Base-by-base conservation (phyloP, 2,113 vertebrate genomes). In the Gallinago media region DNA sequence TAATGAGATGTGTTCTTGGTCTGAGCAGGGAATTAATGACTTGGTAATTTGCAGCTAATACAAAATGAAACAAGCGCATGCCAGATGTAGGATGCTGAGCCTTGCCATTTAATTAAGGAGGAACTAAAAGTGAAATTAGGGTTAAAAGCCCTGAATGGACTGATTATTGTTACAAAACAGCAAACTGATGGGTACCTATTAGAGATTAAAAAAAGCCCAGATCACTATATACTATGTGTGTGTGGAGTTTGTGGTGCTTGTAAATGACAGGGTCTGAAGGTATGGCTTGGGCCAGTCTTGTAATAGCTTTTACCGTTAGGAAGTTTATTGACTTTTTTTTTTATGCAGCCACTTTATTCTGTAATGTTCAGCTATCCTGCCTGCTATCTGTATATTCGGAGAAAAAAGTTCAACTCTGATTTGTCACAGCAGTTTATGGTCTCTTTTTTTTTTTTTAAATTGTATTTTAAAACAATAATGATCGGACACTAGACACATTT, bases 1-100 rank as follows among this genome's bases (percentile, higher is more conserved):
- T 94, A 83, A 92, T 77, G 75, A 94, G 85, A 62, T 8, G 11
- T 44, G 29, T 55, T 93, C 70, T 58, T 77, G 54, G 46, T 55
- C 85, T 59, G 44, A 93, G 68, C 58, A 55, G 82, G 75, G 78
- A 88, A 92, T 95, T 95, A 90, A 77, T 83, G 59, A 40, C 54
- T 88, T 42, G 47, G 44, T 62, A 80, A 92, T 83, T 94, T 88
- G 82, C 73, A 90, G 50, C 58, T 88, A 34, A 62, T 77, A 52
- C 38, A 84, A 66, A 90, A 70, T 50, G 85, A 83, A 88, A 70
- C 81, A 79, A 80, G 46, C 5, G 1, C 32, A 8, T 22, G 68
- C 55, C 40, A 85, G 67, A 80, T 80, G 52, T 63, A 74, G 76
- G 47, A 59, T 3, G 5, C 59, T 70, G 88, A 92, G 61, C 34